phyloP scores from a whole-genome alignment of 1,140 invertebrate species.

The Sinella curviseta region DNA sequence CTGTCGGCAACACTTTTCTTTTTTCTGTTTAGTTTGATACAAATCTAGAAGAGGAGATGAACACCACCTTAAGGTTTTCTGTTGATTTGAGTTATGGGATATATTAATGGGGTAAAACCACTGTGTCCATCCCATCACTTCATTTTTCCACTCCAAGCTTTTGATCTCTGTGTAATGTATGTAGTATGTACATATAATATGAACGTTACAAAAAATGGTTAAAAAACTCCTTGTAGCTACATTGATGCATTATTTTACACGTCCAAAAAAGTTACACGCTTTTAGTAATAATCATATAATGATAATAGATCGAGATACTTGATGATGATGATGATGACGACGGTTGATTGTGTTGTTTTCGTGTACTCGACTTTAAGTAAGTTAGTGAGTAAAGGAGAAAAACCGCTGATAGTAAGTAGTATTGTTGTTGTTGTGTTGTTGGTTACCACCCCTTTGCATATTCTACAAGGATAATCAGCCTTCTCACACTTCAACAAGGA shows the following conservation, averaged over 20 bases:
- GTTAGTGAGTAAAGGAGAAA: background rate
- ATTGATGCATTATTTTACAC: background rate
- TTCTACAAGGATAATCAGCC: constrained; percentile 40
- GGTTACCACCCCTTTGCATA: constrained; percentile 38
- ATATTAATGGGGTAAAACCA: background rate
- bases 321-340: background rate
- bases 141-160: no score
- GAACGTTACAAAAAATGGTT: background rate
- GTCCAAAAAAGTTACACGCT: background rate
- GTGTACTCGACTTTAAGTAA: background rate
- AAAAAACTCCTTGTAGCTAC: background rate
- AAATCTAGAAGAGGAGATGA: background rate
- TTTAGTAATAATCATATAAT: background rate
- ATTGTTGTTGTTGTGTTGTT: background rate
- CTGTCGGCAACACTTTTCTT: background rate
- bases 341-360: background rate
- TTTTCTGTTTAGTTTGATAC: background rate
- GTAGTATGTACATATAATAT: background rate
- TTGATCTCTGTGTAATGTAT: no score
- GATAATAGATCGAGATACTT: background rate
- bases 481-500: constrained; percentile 40
- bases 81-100: constrained; percentile 17
- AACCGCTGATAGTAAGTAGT: no score
- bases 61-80: background rate
- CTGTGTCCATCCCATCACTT: constrained; percentile 11